phyloP scores from a whole-genome alignment of 2,113 vertebrate species.

The Megaleporinus macrocephalus region DNA sequence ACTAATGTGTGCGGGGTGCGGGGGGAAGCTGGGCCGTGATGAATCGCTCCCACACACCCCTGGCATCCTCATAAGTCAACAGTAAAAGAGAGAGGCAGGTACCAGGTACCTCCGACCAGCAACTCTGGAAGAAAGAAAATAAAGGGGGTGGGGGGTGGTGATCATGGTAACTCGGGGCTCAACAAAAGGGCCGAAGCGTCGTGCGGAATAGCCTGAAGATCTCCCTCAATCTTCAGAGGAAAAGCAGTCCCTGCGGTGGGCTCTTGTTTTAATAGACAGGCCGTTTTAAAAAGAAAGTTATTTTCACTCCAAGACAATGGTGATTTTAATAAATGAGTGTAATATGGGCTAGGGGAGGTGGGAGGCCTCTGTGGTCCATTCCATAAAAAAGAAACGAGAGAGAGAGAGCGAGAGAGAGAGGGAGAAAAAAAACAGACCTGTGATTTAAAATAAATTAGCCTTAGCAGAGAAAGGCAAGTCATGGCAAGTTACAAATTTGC shows the following conservation, averaged over 20 bases:
- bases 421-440: slow-evolving; percentile 37
- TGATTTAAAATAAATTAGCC: slow-evolving; percentile 48
- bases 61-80: slow-evolving; percentile 84
- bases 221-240: slow-evolving; percentile 77
- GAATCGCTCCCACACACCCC: slow-evolving; percentile 77
- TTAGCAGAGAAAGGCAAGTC: slow-evolving; percentile 37
- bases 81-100: slow-evolving; percentile 74
- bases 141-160: not conserved
- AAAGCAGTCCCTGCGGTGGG: slow-evolving; percentile 64
- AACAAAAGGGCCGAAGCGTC: slow-evolving; percentile 50
- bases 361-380: slow-evolving; percentile 39
- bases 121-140: slow-evolving; percentile 18
- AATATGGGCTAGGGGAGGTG: slow-evolving; percentile 59
- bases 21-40: slow-evolving; percentile 77
- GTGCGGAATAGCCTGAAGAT: slow-evolving; percentile 75
- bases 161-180: slow-evolving; percentile 35
- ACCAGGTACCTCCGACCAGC: slow-evolving; percentile 59
- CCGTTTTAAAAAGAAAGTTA: slow-evolving; percentile 66
- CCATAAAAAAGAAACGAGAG: slow-evolving; percentile 20
- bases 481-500: slow-evolving; percentile 35
- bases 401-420: not conserved
- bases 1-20: slow-evolving; percentile 79
- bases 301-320: slow-evolving; percentile 72
- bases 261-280: slow-evolving; percentile 63
- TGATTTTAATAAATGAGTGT: slow-evolving; percentile 75